These are phyloP conservation scores for Polydrusus pterygomalis DNA, from an alignment of 2,888 invertebrate genomes.

Conservation along the genomic window DNA sequence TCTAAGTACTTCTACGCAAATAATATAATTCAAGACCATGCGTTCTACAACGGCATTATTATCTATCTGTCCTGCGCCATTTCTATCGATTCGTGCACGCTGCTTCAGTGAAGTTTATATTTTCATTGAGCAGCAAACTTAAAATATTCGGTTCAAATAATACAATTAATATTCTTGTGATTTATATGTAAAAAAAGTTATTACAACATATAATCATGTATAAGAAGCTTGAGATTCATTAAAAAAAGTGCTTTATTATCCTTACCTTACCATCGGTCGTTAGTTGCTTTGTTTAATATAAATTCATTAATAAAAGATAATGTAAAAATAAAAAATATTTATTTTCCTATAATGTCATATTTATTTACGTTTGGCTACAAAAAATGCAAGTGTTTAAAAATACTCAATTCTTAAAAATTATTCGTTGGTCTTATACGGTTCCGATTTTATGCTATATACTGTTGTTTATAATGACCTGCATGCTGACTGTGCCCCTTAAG, in stretches of 20 bases:
- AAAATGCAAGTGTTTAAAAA: slow-evolving; percentile 28
- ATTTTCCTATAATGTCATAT: not conserved
- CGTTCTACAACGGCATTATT: not conserved
- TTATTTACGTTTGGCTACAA: not conserved
- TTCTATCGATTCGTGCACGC: slow-evolving; percentile 6
- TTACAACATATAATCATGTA: not conserved
- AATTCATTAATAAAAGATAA: not conserved
- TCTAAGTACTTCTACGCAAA: too few relatives aligned
- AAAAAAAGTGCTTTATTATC: too few relatives aligned
- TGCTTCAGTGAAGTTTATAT: not conserved
- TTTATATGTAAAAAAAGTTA: not conserved
- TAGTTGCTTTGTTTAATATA: not conserved
- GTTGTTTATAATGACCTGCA: slow-evolving; percentile 74
- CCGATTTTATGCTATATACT: slow-evolving; percentile 75
- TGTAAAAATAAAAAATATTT: not conserved
- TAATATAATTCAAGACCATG: too few relatives aligned
- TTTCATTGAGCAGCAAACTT: not conserved
- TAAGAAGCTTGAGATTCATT: too few relatives aligned
- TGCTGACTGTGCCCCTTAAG: slow-evolving; percentile 72
- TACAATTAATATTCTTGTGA: too few relatives aligned
- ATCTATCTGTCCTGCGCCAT: slow-evolving; percentile 5
- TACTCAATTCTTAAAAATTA: slow-evolving; percentile 59
- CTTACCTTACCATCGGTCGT: too few relatives aligned
- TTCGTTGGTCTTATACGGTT: slow-evolving; percentile 75
- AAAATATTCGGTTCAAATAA: not conserved